These are phyloP conservation scores for Hemaris fuciformis DNA, from an alignment of 2,888 invertebrate species.

Conservation along the genomic window DNA sequence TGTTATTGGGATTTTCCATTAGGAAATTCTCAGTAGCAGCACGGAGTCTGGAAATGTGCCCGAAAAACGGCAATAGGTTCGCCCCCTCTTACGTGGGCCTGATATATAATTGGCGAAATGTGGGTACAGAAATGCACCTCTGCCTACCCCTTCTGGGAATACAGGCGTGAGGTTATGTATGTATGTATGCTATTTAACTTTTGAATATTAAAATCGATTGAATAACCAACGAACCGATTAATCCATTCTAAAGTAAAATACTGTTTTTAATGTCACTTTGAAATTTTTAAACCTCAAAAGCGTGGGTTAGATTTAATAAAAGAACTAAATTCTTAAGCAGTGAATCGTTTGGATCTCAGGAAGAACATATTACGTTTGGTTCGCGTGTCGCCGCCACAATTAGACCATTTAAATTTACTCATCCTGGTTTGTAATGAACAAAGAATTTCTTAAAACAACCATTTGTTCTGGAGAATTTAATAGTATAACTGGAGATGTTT, in stretches of 20 bases:
- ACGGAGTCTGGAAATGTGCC: too few relatives aligned
- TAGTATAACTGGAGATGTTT: neutral
- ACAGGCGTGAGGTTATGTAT: too few relatives aligned
- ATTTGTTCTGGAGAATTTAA: neutral
- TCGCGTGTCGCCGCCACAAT: neutral
- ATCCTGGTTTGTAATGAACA: neutral
- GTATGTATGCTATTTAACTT: too few relatives aligned
- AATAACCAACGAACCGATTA: neutral
- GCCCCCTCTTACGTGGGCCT: too few relatives aligned
- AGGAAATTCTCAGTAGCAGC: too few relatives aligned
- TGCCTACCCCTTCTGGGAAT: too few relatives aligned
- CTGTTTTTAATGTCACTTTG: neutral
- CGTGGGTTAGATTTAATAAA: neutral
- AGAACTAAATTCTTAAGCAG: neutral
- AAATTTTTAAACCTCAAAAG: neutral
- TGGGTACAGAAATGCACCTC: too few relatives aligned
- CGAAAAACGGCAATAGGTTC: too few relatives aligned
- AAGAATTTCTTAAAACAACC: neutral
- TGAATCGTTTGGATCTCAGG: neutral
- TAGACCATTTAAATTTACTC: neutral
- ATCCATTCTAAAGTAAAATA: neutral
- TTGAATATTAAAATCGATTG: neutral
- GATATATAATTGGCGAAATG: too few relatives aligned
- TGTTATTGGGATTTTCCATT: too few relatives aligned
- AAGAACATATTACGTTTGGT: neutral